A percentile compares a stretch with the other conserved stretches of the same genome.
Evolutionary conservation across 2,888 invertebrate genomes (phyloP).

Genomic region (Macropis europaea): DNA sequence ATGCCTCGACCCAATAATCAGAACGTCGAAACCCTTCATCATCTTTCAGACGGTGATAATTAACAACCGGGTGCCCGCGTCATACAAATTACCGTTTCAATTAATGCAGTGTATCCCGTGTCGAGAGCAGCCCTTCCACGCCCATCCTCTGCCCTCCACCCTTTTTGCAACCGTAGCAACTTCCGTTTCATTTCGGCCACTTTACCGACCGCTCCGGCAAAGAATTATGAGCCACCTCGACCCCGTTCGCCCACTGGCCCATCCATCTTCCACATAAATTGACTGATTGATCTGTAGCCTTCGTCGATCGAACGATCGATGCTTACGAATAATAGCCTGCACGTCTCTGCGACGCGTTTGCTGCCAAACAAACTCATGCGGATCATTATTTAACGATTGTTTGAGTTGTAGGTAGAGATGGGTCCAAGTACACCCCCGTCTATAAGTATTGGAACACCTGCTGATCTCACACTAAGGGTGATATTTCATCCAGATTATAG

Average conservation of each 20-base stretch:
- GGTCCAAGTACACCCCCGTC: too few species aligned
- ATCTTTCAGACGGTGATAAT: slow-evolving; percentile 31
- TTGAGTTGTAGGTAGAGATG: too few species aligned
- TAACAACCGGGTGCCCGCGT: slow-evolving; percentile 29
- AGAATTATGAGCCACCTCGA: slow-evolving; percentile 35
- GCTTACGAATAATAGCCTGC: slow-evolving; percentile 15
- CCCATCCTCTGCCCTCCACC: background rate
- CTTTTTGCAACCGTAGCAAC: background rate
- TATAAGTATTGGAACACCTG: too few species aligned
- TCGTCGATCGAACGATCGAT: slow-evolving; percentile 7
- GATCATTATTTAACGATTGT: too few species aligned
- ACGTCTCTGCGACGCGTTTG: background rate
- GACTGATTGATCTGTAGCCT: slow-evolving; percentile 20
- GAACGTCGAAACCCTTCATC: slow-evolving; percentile 25
- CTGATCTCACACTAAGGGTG: too few species aligned
- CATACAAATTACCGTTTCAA: slow-evolving; percentile 47
- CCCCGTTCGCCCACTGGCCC: slow-evolving; percentile 1
- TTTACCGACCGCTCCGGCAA: background rate
- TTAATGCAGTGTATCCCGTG: slow-evolving; percentile 37
- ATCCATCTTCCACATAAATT: slow-evolving; percentile 41
- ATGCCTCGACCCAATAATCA: background rate
- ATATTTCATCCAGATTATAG: too few species aligned
- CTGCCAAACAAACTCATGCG: too few species aligned
- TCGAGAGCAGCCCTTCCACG: slow-evolving; percentile 11
- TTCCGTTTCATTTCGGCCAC: slow-evolving; percentile 44